Base-by-base conservation (phyloP, 2,888 invertebrate genomes). In the Eilema caniola region DNA sequence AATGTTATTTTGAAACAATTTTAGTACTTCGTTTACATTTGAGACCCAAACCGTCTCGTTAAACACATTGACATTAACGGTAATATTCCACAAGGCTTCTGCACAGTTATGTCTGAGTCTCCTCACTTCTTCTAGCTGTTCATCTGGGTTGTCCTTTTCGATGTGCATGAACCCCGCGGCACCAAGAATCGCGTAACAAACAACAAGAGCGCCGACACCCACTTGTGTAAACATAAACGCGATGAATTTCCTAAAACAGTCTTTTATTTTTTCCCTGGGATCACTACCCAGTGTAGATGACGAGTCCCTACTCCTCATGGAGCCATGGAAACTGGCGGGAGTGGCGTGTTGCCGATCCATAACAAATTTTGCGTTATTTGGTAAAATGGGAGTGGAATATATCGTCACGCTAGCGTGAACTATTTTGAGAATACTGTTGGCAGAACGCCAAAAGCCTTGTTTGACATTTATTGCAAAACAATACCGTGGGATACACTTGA, bases 181-280 rank as follows among this genome's bases (percentile, higher is more conserved):
- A 0, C 98, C 98, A 41, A 98, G 96, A 69, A 98, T 97, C 37
- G 98, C 98, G 89, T 98, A 98, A 77, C 98, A 97, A 3, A 98
- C 98, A 62, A 98, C 97, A 24, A 98, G 94, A 12, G 98, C 98
- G 70, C 98, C 98, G 53, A 98, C 98, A 80, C 98, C 98, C 85
- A 98, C 97, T 96, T 98, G 98, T 11, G 98, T 98, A 93, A 98
- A 98, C 98, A 98, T 98, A 87, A 98, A 98, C 11, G 98, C 98
- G 70, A 98, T 97, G 82, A 98, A 96, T 90, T 98, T 98, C 61
- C 98, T 96, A 85, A 97, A 97, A 88, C 98, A 98, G 86, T 98
- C 97, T 90, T 98, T 98, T 70, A 98, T 96, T 86, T 97, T 97
- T 86, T 97, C 97, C 47, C 97, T 94, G 0, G 97, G 96, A 83